These are phyloP conservation scores for Pangasianodon hypophthalmus DNA, from an alignment of 2,113 vertebrate genomes.

Conservation along the genomic window DNA sequence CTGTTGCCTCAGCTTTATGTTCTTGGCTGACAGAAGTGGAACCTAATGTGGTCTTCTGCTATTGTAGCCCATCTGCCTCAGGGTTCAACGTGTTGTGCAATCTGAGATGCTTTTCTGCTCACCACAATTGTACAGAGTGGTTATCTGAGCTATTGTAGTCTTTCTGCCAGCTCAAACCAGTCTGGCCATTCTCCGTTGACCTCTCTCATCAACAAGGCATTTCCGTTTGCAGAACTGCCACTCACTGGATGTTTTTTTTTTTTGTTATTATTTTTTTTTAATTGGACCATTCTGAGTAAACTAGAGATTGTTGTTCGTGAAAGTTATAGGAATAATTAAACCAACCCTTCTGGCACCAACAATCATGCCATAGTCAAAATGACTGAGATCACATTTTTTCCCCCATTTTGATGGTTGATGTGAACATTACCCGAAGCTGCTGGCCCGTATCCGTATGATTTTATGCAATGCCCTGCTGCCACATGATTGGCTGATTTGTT, in stretches of 20 bases:
- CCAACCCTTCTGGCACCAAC: not conserved
- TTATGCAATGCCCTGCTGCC: not conserved
- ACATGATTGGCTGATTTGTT: not conserved
- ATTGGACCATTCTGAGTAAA: not conserved
- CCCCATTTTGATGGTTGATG: not conserved
- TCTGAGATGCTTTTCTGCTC: not conserved
- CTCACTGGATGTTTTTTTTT: not conserved
- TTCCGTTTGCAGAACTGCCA: not conserved
- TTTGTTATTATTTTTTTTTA: too few species aligned
- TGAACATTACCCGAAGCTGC: not conserved
- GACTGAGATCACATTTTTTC: not conserved
- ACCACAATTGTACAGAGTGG: not conserved
- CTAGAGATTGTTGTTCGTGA: not conserved
- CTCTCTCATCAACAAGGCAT: not conserved
- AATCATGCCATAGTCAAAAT: not conserved
- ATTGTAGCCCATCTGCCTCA: not conserved
- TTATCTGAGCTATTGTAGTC: not conserved
- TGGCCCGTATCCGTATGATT: not conserved
- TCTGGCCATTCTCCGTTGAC: too few species aligned
- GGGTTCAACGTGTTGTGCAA: not conserved
- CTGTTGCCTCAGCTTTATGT: not conserved
- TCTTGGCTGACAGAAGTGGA: not conserved
- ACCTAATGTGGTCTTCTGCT: not conserved
- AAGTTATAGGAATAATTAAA: not conserved
- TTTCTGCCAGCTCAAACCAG: too few species aligned